A percentile compares a stretch with the other conserved stretches of the same genome.
These are phyloP conservation scores for Malurus melanocephalus DNA, from an alignment of 2,113 vertebrate genomes.

Conservation along the genomic window DNA sequence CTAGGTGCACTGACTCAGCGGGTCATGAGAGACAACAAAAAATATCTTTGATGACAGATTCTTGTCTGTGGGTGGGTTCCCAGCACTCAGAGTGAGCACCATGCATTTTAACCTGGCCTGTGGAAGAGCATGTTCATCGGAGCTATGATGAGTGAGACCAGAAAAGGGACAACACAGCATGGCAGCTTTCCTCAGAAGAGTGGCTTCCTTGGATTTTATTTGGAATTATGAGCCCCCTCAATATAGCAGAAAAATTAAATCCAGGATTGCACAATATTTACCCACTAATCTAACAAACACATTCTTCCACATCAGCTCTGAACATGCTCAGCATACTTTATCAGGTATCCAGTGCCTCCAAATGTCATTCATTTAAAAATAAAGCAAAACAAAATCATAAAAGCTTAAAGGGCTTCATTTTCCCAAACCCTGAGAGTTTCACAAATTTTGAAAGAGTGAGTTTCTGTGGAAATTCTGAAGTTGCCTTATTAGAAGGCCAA, in stretches of 20 bases:
- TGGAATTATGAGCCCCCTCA: background rate
- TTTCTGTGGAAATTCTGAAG: background rate
- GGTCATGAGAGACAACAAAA: slow-evolving; percentile 8
- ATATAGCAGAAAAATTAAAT: background rate
- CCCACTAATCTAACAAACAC: background rate
- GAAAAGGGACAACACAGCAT: background rate
- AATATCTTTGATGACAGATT: background rate
- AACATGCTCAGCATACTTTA: background rate
- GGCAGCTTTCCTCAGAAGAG: background rate
- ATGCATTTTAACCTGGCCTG: background rate
- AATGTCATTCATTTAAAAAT: background rate
- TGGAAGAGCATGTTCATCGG: background rate
- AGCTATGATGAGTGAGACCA: background rate
- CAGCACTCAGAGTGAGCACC: background rate
- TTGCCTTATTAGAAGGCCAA: background rate
- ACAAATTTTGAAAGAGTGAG: background rate
- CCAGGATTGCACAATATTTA: background rate
- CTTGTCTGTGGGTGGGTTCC: background rate
- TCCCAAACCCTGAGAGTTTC: background rate
- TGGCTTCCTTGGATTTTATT: background rate
- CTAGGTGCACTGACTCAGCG: slow-evolving; percentile 22
- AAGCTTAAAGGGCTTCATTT: background rate
- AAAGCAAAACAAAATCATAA: background rate
- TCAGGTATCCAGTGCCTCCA: background rate
- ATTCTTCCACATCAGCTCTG: background rate